Evolutionary conservation across 2,797 vertebrate species (phyloP), one percentile per base, ranked within the genome.

Genomic region (Kryptolebias ocellatus): DNA sequence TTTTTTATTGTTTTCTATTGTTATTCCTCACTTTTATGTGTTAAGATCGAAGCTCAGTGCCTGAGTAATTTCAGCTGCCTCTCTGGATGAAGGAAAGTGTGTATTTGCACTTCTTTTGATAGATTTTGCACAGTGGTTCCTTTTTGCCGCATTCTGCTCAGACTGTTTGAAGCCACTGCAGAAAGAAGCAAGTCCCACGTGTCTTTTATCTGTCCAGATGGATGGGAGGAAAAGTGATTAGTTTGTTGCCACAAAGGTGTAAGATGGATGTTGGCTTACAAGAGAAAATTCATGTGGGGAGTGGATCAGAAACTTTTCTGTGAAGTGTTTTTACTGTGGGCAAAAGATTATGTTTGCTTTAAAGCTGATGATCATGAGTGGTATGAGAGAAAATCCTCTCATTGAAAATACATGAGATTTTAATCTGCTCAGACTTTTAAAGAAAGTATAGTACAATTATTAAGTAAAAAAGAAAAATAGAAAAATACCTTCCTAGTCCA

Each of bases 61-160:
- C n/a, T 56, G 58, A 86, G 77, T 74, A 18, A 14, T 71, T 74
- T 71, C 55, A 60, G 52, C 67, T 61, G 10, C 51, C 50, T 53
- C 65, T 64, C 42, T 20, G 54, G 50, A 76, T 67, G 68, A 60
- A 84, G 68, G 58, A 70, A 44, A 42, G 39, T 59, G 53, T 78
- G 81, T 83, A 29, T 74, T 79, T 37, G 45, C 45, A 49, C 51
- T 68, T 79, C 56, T 60, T 67, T 74, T 61, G 85, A 84, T 79
- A 87, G 61, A 87, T 88, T 85, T 84, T 77, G 85, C 78, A 87
- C 87, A 87, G 81, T 80, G 75, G 77, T 77, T 76, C 20, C 57
- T 72, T 80, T 84, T 70, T 92, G 87, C 90, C 76, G 87, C 87
- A 93, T 88, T 93, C 89, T 92, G 89, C 84, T 87, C 79, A 90